Evolutionary conservation across 2,113 vertebrate species (phyloP), one percentile per base, ranked within the genome.

Genomic region (Pseudopodoces humilis): DNA sequence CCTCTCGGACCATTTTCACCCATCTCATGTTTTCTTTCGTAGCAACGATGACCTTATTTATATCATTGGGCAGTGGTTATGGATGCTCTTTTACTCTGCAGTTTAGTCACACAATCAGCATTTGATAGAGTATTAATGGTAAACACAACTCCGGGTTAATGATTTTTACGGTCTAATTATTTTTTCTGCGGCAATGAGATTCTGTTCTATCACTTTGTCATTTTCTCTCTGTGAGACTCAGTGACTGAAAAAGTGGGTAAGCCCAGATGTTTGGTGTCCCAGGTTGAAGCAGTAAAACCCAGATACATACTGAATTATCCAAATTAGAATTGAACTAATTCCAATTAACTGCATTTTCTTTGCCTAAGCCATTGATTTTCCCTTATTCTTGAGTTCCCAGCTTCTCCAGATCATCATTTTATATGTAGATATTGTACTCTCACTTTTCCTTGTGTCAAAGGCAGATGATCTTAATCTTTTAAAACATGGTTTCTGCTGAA

Each of bases 121-220:
- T 86, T 92, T 95, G 83, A 95, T 88, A 68, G 90, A 86, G 60
- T 92, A 88, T 97, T 94, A 94, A 94, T 86, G 80, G 83, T 75
- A 96, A 95, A 91, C 60, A 88, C 83, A 59, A 81, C 52, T 95
- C 86, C 9, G 60, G 33, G 56, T 90, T 97, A 93, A 95, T 95
- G 91, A 93, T 92, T 94, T 95, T 93, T 86, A 94, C 27, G 20
- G 91, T 96, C 88, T 95, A 92, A 92, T 94, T 96, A 86, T 95
- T 96, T 88, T 93, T 95, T 67, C 90, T 63, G 83, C 4, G 5
- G 60, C 86, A 95, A 86, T 75, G 86, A 88, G 60, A 83, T 67
- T 92, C 64, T 43, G 44, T 92, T 83, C 83, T 78, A 74, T 83
- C 68, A 81, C 60, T 94, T 78, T 33, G 72, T 55, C 86, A 91